Conservation (phyloP, 1,140 invertebrate species). For the Lithobius niger region DNA sequence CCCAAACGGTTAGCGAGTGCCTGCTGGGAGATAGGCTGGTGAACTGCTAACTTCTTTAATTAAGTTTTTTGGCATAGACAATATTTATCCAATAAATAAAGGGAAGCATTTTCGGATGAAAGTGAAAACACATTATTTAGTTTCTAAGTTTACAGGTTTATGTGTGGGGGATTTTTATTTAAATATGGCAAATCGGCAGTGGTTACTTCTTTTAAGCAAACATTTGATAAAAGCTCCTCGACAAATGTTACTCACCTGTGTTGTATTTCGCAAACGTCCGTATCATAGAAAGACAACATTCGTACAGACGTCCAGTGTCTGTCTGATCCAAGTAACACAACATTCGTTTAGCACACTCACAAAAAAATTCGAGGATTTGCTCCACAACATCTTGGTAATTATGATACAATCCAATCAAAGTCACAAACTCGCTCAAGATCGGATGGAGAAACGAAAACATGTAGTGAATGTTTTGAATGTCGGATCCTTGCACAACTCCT, state of each 20-base stretch:
- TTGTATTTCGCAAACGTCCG: constrained; percentile 55
- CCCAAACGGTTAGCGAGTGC: too few species aligned
- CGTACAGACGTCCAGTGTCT: constrained; percentile 39
- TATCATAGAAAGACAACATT: constrained; percentile 45
- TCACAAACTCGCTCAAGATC: constrained; percentile 48
- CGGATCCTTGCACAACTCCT: constrained; percentile 45
- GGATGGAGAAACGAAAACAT: constrained; percentile 49
- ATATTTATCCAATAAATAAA: too few species aligned
- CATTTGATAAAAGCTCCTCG: not conserved
- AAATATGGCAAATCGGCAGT: too few species aligned
- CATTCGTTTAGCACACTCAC: constrained; percentile 51
- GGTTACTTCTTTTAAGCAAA: too few species aligned
- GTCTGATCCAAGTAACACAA: constrained; percentile 43
- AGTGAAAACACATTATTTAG: too few species aligned
- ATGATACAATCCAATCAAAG: constrained; percentile 55
- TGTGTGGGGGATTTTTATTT: too few species aligned
- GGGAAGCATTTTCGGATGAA: too few species aligned
- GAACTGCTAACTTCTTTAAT: too few species aligned
- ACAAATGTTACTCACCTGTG: constrained; percentile 23
- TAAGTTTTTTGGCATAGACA: too few species aligned
- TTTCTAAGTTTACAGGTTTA: too few species aligned
- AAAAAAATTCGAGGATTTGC: constrained; percentile 58
- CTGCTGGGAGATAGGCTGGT: too few species aligned
- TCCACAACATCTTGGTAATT: constrained; percentile 69
- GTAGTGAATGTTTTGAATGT: constrained; percentile 41